Percentiles rank a stretch among this genome's conserved stretches.
These are phyloP conservation scores for Euzetes globulus DNA, from an alignment of 2,888 invertebrate species.

Conservation along the genomic window DNA sequence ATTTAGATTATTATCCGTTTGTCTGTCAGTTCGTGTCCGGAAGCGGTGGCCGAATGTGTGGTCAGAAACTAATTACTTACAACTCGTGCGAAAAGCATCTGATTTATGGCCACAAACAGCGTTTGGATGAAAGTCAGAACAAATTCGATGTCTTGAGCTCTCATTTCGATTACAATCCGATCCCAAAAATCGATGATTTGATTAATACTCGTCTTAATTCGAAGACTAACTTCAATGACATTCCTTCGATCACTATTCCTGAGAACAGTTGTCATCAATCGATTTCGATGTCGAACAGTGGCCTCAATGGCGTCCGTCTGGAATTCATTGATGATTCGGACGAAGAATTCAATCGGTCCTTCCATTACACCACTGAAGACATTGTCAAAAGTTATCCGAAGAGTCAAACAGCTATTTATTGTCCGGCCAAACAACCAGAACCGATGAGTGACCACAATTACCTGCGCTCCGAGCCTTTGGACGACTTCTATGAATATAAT, in stretches of 20 bases:
- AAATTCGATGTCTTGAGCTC: background rate
- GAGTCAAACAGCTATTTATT: no score
- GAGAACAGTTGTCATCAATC: no score
- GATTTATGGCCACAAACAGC: background rate
- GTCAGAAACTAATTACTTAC: background rate
- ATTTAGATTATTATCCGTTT: constrained; percentile 3
- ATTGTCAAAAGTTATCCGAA: no score
- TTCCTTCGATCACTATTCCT: no score
- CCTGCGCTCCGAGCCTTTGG: no score
- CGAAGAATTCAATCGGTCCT: background rate
- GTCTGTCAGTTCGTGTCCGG: background rate
- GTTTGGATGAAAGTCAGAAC: background rate
- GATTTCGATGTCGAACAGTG: background rate
- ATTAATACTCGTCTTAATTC: background rate
- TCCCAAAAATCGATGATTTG: background rate
- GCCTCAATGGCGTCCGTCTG: background rate
- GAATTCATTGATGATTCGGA: background rate
- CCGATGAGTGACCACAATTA: no score
- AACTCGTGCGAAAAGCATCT: background rate
- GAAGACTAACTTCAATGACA: background rate
- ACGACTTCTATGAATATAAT: no score
- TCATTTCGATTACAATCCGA: background rate
- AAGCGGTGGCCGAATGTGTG: background rate
- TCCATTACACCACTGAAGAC: background rate
- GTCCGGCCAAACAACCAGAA: no score